A percentile compares a stretch with the other conserved stretches of the same genome.
Conservation (phyloP, 2,113 vertebrate species). For the Prionailurus bengalensis region DNA sequence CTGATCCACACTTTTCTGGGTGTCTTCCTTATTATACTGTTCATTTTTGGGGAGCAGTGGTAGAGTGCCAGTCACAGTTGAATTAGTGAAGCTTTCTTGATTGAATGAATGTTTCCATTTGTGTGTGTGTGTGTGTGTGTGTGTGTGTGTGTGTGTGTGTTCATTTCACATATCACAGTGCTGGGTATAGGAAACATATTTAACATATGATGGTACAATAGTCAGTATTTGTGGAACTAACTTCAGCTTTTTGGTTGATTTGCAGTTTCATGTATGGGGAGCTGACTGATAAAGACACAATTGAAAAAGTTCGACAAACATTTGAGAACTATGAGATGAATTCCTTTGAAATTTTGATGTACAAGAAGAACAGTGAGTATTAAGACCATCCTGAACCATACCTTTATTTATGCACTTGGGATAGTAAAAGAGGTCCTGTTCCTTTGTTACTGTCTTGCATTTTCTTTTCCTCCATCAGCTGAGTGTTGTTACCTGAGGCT, state of each 20-base stretch:
- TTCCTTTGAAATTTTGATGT: slow-evolving; percentile 99
- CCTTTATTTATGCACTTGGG: neutral
- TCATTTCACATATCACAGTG: neutral
- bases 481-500: neutral
- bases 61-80: neutral
- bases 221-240: slow-evolving; percentile 61
- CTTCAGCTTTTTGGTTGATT: slow-evolving; percentile 75
- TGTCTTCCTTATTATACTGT: neutral
- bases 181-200: neutral
- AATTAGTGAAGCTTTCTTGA: neutral
- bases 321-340: slow-evolving; percentile 98
- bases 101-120: neutral
- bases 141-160: neutral
- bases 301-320: slow-evolving; percentile 94
- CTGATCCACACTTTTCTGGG: neutral
- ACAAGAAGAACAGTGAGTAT: slow-evolving; percentile 99
- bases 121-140: neutral
- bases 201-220: neutral
- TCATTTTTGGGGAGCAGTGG: neutral
- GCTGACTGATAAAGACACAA: slow-evolving; percentile 96
- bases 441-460: neutral
- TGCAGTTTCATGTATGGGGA: slow-evolving; percentile 98
- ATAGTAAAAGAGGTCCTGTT: neutral
- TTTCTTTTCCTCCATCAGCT: neutral
- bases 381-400: neutral